Conservation (phyloP, 2,888 invertebrate genomes). For the Bombyx huttoni region DNA sequence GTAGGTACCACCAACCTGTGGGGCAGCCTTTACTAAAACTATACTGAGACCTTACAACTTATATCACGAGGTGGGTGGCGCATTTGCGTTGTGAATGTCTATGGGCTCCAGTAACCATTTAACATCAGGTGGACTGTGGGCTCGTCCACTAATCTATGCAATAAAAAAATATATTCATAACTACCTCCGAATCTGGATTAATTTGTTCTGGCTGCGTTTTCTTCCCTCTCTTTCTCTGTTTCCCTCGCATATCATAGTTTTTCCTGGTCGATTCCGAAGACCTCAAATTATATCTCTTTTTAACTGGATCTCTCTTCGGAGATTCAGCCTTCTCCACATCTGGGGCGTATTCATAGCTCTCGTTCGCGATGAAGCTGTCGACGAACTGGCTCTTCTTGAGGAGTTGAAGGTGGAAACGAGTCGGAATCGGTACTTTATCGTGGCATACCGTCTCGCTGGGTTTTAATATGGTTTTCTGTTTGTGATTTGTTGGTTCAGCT, state of each 20-base stretch:
- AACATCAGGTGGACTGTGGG: no score
- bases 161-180: no score
- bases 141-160: no score
- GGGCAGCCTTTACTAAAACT: no score
- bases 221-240: slow-evolving; percentile 18
- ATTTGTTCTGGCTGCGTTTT: neutral
- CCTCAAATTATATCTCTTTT: slow-evolving; percentile 47
- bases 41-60: no score
- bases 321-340: slow-evolving; percentile 43
- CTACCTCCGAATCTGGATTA: no score
- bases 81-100: no score
- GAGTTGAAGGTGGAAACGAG: slow-evolving; percentile 54
- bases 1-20: no score
- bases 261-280: slow-evolving; percentile 48
- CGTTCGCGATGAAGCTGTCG: slow-evolving; percentile 37
- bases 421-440: slow-evolving; percentile 59
- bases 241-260: slow-evolving; percentile 30
- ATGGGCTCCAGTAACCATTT: no score
- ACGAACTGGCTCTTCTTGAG: slow-evolving; percentile 54
- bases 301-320: slow-evolving; percentile 19
- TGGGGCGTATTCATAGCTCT: slow-evolving; percentile 53
- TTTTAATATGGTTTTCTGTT: slow-evolving; percentile 44
- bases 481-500: slow-evolving; percentile 4
- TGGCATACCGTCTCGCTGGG: slow-evolving; percentile 50
- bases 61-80: no score